Percentiles rank a stretch among this genome's conserved stretches.
Evolutionary conservation across 2,113 vertebrate species (phyloP).

Genomic region (Polypterus senegalus): DNA sequence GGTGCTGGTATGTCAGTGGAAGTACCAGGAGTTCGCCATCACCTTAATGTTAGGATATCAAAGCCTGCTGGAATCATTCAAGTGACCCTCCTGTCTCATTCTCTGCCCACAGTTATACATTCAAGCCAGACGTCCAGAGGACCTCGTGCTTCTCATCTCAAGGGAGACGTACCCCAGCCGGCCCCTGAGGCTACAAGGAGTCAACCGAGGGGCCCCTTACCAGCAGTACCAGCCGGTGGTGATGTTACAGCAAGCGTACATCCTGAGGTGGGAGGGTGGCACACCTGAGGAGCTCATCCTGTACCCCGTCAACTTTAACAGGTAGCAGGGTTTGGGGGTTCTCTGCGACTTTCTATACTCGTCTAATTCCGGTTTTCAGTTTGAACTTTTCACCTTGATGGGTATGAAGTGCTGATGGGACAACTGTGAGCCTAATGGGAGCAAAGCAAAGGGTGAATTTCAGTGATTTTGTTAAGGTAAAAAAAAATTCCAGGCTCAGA

Average conservation of each 20-base stretch:
- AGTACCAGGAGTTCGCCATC: too few relatives aligned
- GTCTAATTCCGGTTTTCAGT: too few relatives aligned
- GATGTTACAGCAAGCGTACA: constrained; percentile 22
- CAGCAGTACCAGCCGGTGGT: constrained; percentile 25
- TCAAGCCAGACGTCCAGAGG: constrained; percentile 38
- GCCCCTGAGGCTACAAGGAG: constrained; percentile 13
- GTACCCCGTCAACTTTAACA: constrained; percentile 26
- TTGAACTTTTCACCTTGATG: too few relatives aligned
- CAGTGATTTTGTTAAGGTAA: too few relatives aligned
- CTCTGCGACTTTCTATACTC: too few relatives aligned
- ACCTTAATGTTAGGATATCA: too few relatives aligned
- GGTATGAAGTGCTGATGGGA: too few relatives aligned
- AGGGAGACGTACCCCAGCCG: constrained; percentile 20
- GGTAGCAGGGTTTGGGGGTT: too few relatives aligned
- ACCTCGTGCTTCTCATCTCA: constrained; percentile 31
- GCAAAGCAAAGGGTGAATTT: too few relatives aligned
- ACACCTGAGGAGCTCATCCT: constrained; percentile 24
- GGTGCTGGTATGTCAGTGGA: too few relatives aligned
- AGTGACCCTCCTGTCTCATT: constrained; percentile 25
- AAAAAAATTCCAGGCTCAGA: too few relatives aligned
- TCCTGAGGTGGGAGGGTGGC: constrained; percentile 20
- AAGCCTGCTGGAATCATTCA: constrained; percentile 11
- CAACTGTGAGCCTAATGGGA: too few relatives aligned
- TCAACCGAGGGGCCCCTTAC: constrained; percentile 10
- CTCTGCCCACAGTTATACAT: constrained; percentile 34